Conservation (phyloP, 2,113 vertebrate genomes). For the Indicator maculatus region DNA sequence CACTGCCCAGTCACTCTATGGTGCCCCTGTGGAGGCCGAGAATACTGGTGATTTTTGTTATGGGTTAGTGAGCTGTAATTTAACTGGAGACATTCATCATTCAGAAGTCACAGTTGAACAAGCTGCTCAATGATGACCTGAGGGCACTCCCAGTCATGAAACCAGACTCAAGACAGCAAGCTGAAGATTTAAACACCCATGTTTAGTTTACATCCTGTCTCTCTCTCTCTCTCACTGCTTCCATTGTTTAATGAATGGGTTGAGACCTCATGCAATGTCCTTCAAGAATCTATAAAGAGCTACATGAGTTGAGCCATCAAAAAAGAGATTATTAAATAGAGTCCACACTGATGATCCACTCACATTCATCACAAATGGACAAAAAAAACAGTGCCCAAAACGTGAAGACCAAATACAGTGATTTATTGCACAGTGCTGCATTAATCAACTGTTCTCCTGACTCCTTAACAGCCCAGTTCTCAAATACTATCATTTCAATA, state of each 20-base stretch:
- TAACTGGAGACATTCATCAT: constrained; percentile 58
- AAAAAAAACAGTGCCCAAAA: neutral
- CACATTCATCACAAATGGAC: fast-evolving
- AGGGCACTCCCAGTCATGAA: constrained; percentile 47
- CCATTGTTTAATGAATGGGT: constrained; percentile 8
- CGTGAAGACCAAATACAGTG: neutral
- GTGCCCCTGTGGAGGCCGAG: neutral
- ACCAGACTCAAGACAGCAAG: constrained; percentile 22
- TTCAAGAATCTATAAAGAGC: neutral
- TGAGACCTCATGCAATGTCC: neutral
- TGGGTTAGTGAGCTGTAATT: constrained; percentile 40
- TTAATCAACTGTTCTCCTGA: neutral
- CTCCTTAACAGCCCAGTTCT: neutral
- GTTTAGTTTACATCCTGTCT: constrained; percentile 35
- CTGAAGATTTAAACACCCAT: neutral
- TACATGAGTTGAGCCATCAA: neutral
- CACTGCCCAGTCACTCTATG: neutral
- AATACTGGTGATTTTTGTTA: constrained; percentile 21
- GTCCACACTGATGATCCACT: neutral
- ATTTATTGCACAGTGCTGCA: neutral
- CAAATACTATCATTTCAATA: neutral
- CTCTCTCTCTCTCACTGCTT: neutral
- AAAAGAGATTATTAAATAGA: neutral
- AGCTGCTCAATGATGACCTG: constrained; percentile 27
- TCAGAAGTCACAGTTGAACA: constrained; percentile 31